Evolutionary conservation across 2,113 vertebrate genomes (phyloP), one percentile per base, ranked within the genome.

Genomic region (Zosterops lateralis): DNA sequence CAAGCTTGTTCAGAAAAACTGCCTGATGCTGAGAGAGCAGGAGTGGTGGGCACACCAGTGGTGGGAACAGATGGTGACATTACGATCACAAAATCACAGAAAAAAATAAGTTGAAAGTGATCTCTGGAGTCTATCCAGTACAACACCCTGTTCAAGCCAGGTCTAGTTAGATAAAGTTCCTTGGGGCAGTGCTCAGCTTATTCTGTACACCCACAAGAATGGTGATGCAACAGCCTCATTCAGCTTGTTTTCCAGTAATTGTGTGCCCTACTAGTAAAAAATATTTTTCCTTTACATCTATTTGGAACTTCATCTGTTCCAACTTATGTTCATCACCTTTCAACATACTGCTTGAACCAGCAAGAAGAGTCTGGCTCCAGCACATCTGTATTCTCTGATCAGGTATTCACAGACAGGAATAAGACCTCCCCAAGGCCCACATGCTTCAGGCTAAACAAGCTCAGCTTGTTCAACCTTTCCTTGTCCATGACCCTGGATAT

Each of bases 1-100:
- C 26, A 82, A 45, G 28, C 13, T 40, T 74, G 12, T 50, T 50
- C 47, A 62, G 17, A 71, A 4, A 36, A 47, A 20, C 17, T 28
- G 21, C 8, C 16, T 73, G n/a, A 5, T 54, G n/a, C 12, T 3
- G 2, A 40, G 24, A 17, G 3, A 7, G 2, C 13, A 66, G 18
- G 14, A 56, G 14, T 1, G 2, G 13, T 61, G 20, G 26, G 14
- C 34, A 67, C 3, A 38, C 38, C 34, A 67, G 3, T 1, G 2
- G 13, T 61, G 20, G 26, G 14, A 32, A 67, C 3, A 57, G 22
- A n/a, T 57, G 22, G 8, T 45, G 22, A 62, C 4, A 54, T 11
- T 47, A 16, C 4, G 71, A 10, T 32, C 38, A 45, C 21, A n/a
- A 3, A 70, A 20, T 40, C 20, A 42, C 1, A 42, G 20, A 47